These are phyloP conservation scores for Trichopoda pennipes DNA, from an alignment of 2,888 invertebrate species.

Conservation along the genomic window DNA sequence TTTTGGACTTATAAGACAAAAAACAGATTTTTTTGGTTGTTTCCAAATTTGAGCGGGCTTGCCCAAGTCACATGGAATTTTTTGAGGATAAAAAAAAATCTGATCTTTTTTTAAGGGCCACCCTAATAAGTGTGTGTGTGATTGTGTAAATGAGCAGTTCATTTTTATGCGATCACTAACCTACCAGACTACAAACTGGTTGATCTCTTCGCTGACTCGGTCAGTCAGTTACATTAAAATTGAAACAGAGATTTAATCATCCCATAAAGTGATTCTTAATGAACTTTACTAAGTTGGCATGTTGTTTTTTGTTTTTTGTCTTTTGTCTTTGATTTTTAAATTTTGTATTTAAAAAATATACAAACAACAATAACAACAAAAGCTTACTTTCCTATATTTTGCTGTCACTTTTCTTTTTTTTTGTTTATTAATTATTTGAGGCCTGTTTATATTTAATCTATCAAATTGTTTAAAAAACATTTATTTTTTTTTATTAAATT, in stretches of 20 bases:
- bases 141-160: not conserved
- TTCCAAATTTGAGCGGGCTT: no score
- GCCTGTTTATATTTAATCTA: slow-evolving; percentile 9
- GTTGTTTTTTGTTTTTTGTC: slow-evolving; percentile 23
- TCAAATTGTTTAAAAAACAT: slow-evolving; percentile 6
- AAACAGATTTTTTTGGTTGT: no score
- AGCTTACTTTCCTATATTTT: slow-evolving; percentile 44
- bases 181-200: slow-evolving; percentile 38
- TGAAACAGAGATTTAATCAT: slow-evolving; percentile 32
- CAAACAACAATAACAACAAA: slow-evolving; percentile 29
- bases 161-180: slow-evolving; percentile 9
- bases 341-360: not conserved
- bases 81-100: no score
- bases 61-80: no score
- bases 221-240: slow-evolving; percentile 20
- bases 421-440: not conserved
- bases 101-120: no score
- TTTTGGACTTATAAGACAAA: no score
- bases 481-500: slow-evolving; percentile 1
- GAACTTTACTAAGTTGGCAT: slow-evolving; percentile 30
- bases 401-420: not conserved
- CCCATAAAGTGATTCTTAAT: slow-evolving; percentile 58
- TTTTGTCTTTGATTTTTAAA: not conserved
- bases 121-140: no score
- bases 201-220: slow-evolving; percentile 15